Evolutionary conservation across 2,888 invertebrate species (phyloP), one percentile per base, ranked within the genome.

Genomic region (Clusia tigrina): DNA sequence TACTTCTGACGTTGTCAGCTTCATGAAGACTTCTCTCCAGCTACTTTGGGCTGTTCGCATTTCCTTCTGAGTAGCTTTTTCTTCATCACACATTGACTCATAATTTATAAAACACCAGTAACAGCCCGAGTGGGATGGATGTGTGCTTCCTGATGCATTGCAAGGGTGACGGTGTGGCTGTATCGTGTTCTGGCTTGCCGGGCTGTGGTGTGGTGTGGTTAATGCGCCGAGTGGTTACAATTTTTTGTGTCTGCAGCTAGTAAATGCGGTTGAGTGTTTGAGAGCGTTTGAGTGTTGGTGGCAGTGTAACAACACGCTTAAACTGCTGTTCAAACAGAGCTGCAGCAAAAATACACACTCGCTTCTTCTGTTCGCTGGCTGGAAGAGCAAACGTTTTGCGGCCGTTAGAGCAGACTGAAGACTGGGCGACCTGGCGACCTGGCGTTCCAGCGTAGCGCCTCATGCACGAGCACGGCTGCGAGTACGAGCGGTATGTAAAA

Each of bases 271-370:
- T 9, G 32, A 9, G 32, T 32, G 32, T 32, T 6, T 32, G 32
- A 9, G 32, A 9, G 32, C 12, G 32, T 32, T 32, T 32, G 32
- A 12, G 32, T 48, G 48, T 18, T 18, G 5, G 15, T 18, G 20
- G 22, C 48, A 48, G 48, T 48, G 48, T 48, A 20, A 48, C 18
- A 48, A 48, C 48, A 22, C 20, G 48, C 48, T 48, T 48, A 20
- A 48, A 48, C 48, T 48, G 48, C 48, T 48, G 48, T 48, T 48
- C 48, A 48, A 48, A 48, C 48, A 48, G 12, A 32, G 32, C 12
- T 12, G 42, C 42, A 32, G 32, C 32, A 12, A 32, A 12, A 9
- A 42, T 17, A 48, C 3, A 48, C 42, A 42, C 48, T 20, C 48
- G 22, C n/a, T 6, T n/a, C 32, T 32, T 32, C 42, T 42, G 42